Percentiles rank a stretch among this genome's conserved stretches.
phyloP scores from a whole-genome alignment of 2,888 invertebrate genomes.

The Stomorhina lunata region DNA sequence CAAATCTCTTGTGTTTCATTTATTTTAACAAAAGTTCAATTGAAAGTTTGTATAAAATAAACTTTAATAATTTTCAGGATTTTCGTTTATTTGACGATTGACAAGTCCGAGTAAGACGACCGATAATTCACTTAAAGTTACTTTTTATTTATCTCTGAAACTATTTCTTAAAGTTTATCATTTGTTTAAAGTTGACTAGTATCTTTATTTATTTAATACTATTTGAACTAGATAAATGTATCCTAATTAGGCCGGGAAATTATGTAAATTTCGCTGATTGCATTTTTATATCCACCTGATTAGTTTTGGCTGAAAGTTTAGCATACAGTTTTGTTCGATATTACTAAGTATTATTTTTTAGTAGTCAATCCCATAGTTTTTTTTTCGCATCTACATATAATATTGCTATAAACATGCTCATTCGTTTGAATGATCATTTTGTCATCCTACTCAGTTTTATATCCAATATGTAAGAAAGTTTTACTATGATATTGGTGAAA shows the following conservation, averaged over 20 bases:
- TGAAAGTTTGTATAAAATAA: not conserved
- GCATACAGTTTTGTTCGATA: not conserved
- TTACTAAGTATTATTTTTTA: not conserved
- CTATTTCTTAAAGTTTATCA: not conserved
- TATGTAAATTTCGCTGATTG: not conserved
- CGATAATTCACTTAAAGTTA: not conserved
- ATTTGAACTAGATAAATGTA: not conserved
- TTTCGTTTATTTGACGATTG: not conserved
- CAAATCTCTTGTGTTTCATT: not conserved
- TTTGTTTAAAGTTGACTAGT: not conserved
- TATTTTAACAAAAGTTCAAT: not conserved
- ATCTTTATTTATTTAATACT: not conserved
- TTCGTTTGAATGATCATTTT: no score
- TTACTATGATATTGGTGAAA: no score
- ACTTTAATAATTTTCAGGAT: not conserved
- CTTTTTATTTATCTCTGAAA: not conserved
- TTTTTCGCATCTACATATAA: no score
- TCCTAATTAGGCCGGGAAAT: not conserved
- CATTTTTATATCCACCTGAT: not conserved
- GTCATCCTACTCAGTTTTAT: no score
- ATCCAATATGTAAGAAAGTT: no score
- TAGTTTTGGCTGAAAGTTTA: not conserved
- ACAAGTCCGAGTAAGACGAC: not conserved
- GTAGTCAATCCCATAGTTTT: no score
- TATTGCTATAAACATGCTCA: no score